These are phyloP conservation scores for Morpho deidamia DNA, from an alignment of 2,888 invertebrate genomes.

Conservation along the genomic window DNA sequence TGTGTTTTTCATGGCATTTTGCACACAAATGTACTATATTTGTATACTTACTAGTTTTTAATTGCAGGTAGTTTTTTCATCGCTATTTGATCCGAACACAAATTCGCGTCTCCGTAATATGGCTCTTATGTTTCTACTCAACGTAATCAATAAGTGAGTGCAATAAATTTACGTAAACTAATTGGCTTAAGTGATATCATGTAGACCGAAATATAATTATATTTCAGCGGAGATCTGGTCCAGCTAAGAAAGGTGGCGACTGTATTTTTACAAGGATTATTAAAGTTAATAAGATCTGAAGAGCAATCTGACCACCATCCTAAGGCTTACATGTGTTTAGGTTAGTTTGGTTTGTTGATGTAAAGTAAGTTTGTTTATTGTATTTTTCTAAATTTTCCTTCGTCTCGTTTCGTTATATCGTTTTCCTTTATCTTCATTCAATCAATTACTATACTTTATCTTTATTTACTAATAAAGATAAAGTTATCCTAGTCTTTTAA, in stretches of 20 bases:
- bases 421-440: no score
- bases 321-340: slow-evolving; percentile 87
- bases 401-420: no score
- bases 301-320: slow-evolving; percentile 80
- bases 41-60: neutral
- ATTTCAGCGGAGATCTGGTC: slow-evolving; percentile 76
- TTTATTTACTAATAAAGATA: no score
- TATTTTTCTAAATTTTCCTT: neutral
- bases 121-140: slow-evolving; percentile 89
- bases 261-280: slow-evolving; percentile 85
- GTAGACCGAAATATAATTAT: neutral
- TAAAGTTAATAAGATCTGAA: slow-evolving; percentile 83
- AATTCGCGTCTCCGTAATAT: slow-evolving; percentile 89
- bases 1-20: no score
- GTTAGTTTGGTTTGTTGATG: slow-evolving; percentile 36
- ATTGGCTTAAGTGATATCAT: no score
- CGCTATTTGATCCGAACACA: slow-evolving; percentile 89
- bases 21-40: no score
- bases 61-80: slow-evolving; percentile 88
- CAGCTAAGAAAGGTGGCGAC: slow-evolving; percentile 82
- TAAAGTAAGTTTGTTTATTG: no score
- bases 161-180: no score
- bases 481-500: neutral
- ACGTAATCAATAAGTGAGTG: slow-evolving; percentile 88
- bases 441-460: no score